Evolutionary conservation across 2,888 invertebrate species (phyloP).

Genomic region (Busseola fusca): DNA sequence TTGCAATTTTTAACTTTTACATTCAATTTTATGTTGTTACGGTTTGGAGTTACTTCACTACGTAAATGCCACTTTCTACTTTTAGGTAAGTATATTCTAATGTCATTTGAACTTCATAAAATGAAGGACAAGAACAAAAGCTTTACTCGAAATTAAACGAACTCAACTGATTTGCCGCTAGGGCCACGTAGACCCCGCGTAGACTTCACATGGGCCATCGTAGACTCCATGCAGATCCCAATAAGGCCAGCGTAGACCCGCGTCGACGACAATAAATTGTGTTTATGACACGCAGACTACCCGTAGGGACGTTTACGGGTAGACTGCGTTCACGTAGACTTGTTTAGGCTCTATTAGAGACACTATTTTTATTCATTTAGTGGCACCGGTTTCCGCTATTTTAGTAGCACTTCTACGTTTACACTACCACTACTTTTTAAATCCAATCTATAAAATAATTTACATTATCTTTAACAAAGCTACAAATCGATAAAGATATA

Average conservation of each 20-base stretch:
- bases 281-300: no score
- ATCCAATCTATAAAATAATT: not conserved
- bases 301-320: not conserved
- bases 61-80: not conserved
- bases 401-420: slow-evolving; percentile 1
- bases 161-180: not conserved
- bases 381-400: not conserved
- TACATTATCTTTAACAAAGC: not conserved
- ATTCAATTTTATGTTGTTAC: not conserved
- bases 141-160: not conserved
- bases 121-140: not conserved
- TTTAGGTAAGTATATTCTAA: not conserved
- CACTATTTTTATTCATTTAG: not conserved
- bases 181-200: not conserved
- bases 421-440: not conserved
- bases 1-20: not conserved
- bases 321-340: not conserved
- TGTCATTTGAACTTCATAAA: not conserved
- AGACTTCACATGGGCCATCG: not conserved
- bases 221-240: no score
- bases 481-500: not conserved
- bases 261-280: not conserved
- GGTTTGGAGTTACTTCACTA: not conserved
- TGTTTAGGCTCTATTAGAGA: not conserved
- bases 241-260: not conserved